Evolutionary conservation across 2,888 invertebrate genomes (phyloP).

Genomic region (Limnephilus lunatus): DNA sequence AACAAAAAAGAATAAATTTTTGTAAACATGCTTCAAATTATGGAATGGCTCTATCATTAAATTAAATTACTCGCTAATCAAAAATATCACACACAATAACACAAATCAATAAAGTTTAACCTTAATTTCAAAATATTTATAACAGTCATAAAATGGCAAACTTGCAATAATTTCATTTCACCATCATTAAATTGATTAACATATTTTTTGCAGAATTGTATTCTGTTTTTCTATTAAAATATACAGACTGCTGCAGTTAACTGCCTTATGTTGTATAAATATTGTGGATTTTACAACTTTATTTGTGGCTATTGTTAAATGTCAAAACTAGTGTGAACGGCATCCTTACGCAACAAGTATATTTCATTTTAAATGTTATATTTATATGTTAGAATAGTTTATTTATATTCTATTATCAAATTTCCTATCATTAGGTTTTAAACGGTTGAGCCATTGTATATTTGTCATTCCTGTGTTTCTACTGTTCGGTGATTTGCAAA

Average conservation of each 20-base stretch:
- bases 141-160: neutral
- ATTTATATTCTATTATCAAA: neutral
- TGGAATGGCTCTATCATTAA: neutral
- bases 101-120: conserved; percentile 8
- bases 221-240: neutral
- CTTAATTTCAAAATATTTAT: neutral
- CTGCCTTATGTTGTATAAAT: neutral
- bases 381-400: no score
- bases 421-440: neutral
- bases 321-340: neutral
- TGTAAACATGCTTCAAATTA: conserved; percentile 44
- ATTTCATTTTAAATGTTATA: neutral
- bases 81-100: conserved; percentile 33
- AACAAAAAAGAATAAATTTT: conserved; percentile 49
- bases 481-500: neutral
- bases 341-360: neutral
- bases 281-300: neutral
- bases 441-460: neutral
- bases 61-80: neutral
- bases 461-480: neutral
- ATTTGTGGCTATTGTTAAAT: neutral
- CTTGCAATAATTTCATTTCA: neutral
- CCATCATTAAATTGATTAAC: neutral
- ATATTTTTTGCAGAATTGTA: neutral
- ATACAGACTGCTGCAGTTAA: neutral